Evolutionary conservation across 2,113 vertebrate genomes (phyloP).

Genomic region (Daboia siamensis): DNA sequence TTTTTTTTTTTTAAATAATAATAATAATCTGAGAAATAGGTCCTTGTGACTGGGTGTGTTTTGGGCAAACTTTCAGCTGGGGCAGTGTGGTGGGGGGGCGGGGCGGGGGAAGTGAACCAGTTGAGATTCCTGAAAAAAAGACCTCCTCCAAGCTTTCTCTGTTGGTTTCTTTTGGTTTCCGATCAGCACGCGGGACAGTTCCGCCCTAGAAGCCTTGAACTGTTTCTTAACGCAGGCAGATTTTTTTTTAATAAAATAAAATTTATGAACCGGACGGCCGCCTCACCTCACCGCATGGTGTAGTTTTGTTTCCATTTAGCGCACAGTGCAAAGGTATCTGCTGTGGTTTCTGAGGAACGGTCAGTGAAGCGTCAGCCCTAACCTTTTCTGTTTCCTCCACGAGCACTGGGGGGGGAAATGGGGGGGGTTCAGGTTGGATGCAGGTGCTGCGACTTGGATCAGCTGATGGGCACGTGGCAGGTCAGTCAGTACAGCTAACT

Average conservation of each 20-base stretch:
- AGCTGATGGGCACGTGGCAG: background rate
- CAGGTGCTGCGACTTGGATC: background rate
- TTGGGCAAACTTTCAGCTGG: background rate
- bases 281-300: background rate
- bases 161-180: background rate
- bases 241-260: background rate
- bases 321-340: background rate
- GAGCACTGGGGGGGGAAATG: no score
- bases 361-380: fast-evolving
- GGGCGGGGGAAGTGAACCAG: background rate
- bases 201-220: background rate
- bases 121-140: background rate
- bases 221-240: background rate
- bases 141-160: background rate
- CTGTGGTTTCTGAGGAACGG: background rate
- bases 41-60: background rate
- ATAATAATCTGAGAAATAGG: no score
- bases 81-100: background rate
- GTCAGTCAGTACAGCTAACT: background rate
- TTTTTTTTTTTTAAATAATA: no score
- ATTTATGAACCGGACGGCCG: background rate
- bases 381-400: no score
- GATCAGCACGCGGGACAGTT: background rate
- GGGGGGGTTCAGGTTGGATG: background rate
- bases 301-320: background rate